Evolutionary conservation across 2,797 vertebrate genomes (phyloP), one percentile per base, ranked within the genome.

Genomic region (Semotilus atromaculatus): DNA sequence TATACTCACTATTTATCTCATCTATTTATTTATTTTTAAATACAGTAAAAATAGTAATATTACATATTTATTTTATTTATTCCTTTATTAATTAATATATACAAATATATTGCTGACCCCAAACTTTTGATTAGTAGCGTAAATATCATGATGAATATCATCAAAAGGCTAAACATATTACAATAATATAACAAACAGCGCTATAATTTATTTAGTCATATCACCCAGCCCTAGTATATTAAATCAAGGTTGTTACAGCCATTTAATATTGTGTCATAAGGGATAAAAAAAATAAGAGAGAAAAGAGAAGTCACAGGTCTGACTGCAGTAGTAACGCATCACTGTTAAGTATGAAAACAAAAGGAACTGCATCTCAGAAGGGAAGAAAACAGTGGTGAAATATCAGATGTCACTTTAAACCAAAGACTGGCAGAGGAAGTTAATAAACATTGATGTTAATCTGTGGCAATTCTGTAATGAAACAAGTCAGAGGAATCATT

Each of bases 391-490:
- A n/a, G 26, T 48, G 43, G 43, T 67, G 14, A 26, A 53, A 40
- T 7, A 78, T 78, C 58, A 64, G 55, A 62, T 11, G 5, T 43
- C 38, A 21, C 36, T 72, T 81, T 58, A 58, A 71, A 71, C 23
- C 79, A 70, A 51, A 36, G 48, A 7, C 78, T 51, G 78, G 4
- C 13, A 58, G 14, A 58, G 23, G 34, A 36, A 53, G 78, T 48
- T 8, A 66, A 48, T 34, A 79, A 79, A 66, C 77, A 66, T 31
- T 66, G 13, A 29, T 34, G 4, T 48, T 74, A 53, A 21, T 76
- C 21, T 6, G 34, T 38, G 36, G 36, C 36, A n/a, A 36, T 5
- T 48, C 31, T 13, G 10, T 58, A 23, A 58, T 76, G 29, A 75
- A 23, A 38, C 31, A 38, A 40, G 29, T 5, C 31, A 75, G 51